These are phyloP conservation scores for Torymus auratus DNA, from an alignment of 2,888 invertebrate species.

Conservation along the genomic window DNA sequence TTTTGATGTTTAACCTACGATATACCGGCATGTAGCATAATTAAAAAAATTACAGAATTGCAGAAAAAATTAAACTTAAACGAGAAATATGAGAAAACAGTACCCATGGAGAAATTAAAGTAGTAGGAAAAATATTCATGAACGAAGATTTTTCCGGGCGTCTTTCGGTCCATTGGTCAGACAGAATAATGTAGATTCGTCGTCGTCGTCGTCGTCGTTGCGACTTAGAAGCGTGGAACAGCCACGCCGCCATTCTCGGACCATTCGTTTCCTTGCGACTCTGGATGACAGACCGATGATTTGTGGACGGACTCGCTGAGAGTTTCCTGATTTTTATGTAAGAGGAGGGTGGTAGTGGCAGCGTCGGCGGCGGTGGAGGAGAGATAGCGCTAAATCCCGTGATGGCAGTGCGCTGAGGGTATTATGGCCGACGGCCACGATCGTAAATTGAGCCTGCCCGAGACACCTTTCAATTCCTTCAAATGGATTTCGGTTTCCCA, in stretches of 20 bases:
- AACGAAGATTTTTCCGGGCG: constrained; percentile 62
- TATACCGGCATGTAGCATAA: too few species aligned
- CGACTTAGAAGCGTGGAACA: constrained; percentile 60
- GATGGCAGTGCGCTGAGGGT: background rate
- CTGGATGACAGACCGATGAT: constrained; percentile 72
- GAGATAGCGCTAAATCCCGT: constrained; percentile 55
- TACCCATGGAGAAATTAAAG: background rate
- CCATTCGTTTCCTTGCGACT: constrained; percentile 67
- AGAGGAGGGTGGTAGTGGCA: constrained; percentile 61
- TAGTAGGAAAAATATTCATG: constrained; percentile 60
- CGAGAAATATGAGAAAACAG: too few species aligned
- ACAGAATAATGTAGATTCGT: constrained; percentile 74
- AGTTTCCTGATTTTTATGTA: constrained; percentile 74
- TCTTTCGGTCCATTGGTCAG: constrained; percentile 74
- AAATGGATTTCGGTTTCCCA: constrained; percentile 54
- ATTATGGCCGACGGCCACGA: constrained; percentile 54
- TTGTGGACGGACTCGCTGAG: constrained; percentile 69
- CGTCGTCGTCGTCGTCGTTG: constrained; percentile 55
- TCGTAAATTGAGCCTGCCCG: constrained; percentile 67
- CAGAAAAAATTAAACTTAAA: too few species aligned
- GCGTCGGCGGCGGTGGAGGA: background rate
- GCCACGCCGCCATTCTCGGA: constrained; percentile 62
- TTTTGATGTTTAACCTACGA: too few species aligned
- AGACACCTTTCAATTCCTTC: constrained; percentile 57
- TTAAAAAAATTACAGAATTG: too few species aligned